These are phyloP conservation scores for Pseudomyrmex pallidus DNA, from an alignment of 1,140 invertebrate genomes.

Conservation along the genomic window DNA sequence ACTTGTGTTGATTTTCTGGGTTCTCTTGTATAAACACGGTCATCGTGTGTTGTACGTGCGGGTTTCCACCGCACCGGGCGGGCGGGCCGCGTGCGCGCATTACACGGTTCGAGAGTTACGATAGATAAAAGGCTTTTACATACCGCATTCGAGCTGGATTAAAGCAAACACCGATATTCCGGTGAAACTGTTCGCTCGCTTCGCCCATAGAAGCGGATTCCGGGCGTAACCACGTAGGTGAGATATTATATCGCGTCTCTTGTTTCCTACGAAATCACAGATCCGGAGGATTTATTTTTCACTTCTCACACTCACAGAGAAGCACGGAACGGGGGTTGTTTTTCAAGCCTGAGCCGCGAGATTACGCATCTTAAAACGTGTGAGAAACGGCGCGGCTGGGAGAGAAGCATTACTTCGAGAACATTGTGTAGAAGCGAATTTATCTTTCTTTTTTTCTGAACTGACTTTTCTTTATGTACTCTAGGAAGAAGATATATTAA, in stretches of 20 bases:
- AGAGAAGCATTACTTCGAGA: not conserved
- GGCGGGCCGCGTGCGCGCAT: slow-evolving; percentile 16
- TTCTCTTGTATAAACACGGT: slow-evolving; percentile 54
- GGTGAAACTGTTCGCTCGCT: slow-evolving; percentile 17
- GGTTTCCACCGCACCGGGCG: too few relatives aligned
- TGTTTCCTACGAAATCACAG: not conserved
- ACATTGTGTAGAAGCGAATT: not conserved
- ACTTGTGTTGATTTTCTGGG: slow-evolving; percentile 65
- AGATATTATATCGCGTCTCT: not conserved
- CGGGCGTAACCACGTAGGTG: not conserved
- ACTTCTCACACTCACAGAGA: slow-evolving; percentile 5
- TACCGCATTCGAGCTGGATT: slow-evolving; percentile 32
- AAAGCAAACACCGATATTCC: slow-evolving; percentile 42
- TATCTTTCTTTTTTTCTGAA: not conserved
- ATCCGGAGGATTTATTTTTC: slow-evolving; percentile 14
- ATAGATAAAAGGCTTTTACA: slow-evolving; percentile 56
- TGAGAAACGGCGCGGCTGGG: not conserved
- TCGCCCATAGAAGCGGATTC: not conserved
- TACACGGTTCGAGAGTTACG: slow-evolving; percentile 40
- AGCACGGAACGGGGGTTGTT: not conserved
- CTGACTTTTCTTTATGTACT: not conserved
- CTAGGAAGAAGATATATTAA: too few relatives aligned
- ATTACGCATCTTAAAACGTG: not conserved
- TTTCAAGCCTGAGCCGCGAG: not conserved
- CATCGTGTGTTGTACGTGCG: not conserved